These are phyloP conservation scores for Steinernema carpocapsae DNA, from an alignment of 2,888 invertebrate genomes.

Conservation along the genomic window DNA sequence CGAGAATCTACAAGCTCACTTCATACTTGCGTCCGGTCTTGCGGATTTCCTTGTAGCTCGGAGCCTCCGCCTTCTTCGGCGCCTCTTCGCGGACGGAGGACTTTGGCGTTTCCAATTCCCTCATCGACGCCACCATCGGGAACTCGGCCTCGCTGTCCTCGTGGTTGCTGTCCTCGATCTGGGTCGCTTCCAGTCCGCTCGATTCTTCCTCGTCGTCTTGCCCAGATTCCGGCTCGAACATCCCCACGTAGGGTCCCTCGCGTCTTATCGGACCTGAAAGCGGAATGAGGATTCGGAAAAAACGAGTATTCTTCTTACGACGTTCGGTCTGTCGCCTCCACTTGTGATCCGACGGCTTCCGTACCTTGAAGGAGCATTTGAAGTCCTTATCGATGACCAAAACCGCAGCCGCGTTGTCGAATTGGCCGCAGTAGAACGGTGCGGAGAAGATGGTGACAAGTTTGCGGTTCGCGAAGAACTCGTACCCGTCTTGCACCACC, in stretches of 20 bases:
- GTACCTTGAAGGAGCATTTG: not conserved
- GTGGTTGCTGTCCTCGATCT: not conserved
- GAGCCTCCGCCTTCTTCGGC: not conserved
- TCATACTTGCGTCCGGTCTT: too few relatives aligned
- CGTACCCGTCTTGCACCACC: conserved; percentile 47
- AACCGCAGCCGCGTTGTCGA: conserved; percentile 25
- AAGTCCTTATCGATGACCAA: conserved; percentile 11
- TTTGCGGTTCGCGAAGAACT: conserved; percentile 50
- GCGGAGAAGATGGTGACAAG: conserved; percentile 58
- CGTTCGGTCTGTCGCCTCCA: not conserved
- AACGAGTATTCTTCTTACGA: not conserved
- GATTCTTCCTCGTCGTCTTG: not conserved
- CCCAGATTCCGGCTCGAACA: not conserved
- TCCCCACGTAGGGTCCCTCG: not conserved
- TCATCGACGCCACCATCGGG: not conserved
- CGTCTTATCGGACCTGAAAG: not conserved
- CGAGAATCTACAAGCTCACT: too few relatives aligned
- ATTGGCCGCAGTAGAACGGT: conserved; percentile 50
- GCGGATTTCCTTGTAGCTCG: too few relatives aligned
- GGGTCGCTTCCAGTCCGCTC: not conserved
- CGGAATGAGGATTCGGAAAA: not conserved
- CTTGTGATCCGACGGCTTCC: not conserved
- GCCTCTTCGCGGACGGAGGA: not conserved
- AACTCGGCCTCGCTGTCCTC: not conserved
- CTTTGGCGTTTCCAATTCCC: not conserved